phyloP scores from a whole-genome alignment of 2,797 vertebrate species.

The Rachycentron canadum region DNA sequence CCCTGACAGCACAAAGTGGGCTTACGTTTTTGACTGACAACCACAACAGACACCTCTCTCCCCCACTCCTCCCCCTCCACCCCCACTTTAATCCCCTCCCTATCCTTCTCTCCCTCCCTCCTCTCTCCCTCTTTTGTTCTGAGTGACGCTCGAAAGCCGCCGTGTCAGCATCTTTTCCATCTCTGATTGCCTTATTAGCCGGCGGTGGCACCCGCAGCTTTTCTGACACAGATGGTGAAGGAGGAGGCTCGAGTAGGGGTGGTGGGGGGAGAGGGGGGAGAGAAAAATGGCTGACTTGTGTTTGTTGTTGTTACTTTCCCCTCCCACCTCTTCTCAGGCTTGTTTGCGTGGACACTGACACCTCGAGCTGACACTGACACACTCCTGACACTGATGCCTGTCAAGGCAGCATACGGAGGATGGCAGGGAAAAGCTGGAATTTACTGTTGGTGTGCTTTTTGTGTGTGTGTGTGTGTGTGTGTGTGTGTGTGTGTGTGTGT shows the following conservation, averaged over 20 bases:
- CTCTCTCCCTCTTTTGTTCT: slow-evolving; percentile 85
- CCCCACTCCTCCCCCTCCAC: slow-evolving; percentile 54
- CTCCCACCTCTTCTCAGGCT: slow-evolving; percentile 70
- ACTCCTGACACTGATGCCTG: slow-evolving; percentile 84
- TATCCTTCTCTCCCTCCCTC: slow-evolving; percentile 69
- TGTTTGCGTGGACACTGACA: slow-evolving; percentile 86
- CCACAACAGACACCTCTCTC: slow-evolving; percentile 84
- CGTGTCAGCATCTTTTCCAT: slow-evolving; percentile 89
- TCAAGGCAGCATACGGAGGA: slow-evolving; percentile 79
- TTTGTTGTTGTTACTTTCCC: slow-evolving; percentile 81
- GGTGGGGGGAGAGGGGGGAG: no score
- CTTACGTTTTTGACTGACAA: slow-evolving; percentile 88
- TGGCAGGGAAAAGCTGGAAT: slow-evolving; percentile 68
- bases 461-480: slow-evolving; percentile 49
- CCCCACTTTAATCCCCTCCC: slow-evolving; percentile 78
- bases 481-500: slow-evolving; percentile 56
- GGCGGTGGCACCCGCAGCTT: slow-evolving; percentile 85
- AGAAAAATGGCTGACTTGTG: slow-evolving; percentile 79
- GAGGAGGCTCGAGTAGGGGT: slow-evolving; percentile 65
- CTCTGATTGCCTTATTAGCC: slow-evolving; percentile 91
- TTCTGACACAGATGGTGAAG: slow-evolving; percentile 87
- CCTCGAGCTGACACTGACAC: slow-evolving; percentile 82
- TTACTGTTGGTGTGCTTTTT: slow-evolving; percentile 51
- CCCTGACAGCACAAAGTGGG: slow-evolving; percentile 85
- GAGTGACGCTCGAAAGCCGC: slow-evolving; percentile 86